phyloP scores from a whole-genome alignment of 1,140 invertebrate species.

The Mycetomoellerius zeteki region DNA sequence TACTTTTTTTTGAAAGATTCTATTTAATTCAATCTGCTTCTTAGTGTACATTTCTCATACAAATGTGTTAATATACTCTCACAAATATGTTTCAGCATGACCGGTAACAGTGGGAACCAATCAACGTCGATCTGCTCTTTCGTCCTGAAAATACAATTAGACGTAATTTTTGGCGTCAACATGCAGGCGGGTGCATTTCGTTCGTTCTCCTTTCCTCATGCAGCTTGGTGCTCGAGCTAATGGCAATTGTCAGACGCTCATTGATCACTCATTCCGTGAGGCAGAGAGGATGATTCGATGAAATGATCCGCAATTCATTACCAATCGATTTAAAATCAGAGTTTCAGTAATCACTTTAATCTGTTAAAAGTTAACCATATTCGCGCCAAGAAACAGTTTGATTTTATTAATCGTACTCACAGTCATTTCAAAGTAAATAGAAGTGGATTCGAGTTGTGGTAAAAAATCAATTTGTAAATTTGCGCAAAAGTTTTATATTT shows the following conservation, averaged over 20 bases:
- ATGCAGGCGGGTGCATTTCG: conserved; percentile 77
- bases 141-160: conserved; percentile 77
- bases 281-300: conserved; percentile 76
- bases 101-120: conserved; percentile 23
- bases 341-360: conserved; percentile 2
- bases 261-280: conserved; percentile 76
- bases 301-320: conserved; percentile 50
- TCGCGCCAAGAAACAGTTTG: background rate
- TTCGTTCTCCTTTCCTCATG: conserved; percentile 78
- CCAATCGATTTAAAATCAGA: conserved; percentile 16
- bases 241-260: conserved; percentile 75
- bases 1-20: background rate
- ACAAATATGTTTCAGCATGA: conserved; percentile 28
- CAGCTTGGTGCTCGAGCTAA: conserved; percentile 78
- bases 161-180: conserved; percentile 77
- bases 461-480: background rate
- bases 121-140: conserved; percentile 63
- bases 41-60: background rate
- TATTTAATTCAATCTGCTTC: conserved; percentile 17
- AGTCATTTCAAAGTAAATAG: conserved; percentile 43
- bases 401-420: conserved; percentile 48
- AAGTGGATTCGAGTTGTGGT: conserved; percentile 6
- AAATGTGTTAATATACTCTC: no score
- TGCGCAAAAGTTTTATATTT: background rate
- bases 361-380: conserved; percentile 1